Conservation (phyloP, 2,797 vertebrate species). For the Gallinago nigripennis region DNA sequence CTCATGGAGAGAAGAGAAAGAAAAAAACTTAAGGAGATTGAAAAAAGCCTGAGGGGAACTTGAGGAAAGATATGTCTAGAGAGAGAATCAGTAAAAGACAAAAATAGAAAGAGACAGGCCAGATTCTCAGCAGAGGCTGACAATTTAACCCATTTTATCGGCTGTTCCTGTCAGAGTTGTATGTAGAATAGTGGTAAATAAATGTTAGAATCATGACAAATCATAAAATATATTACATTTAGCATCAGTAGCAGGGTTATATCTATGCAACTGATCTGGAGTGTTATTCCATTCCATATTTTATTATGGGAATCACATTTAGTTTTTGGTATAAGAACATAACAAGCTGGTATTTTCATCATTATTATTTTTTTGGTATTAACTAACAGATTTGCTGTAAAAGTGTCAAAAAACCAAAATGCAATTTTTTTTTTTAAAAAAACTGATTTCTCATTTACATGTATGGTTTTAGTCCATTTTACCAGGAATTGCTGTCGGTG, state of each 20-base stretch:
- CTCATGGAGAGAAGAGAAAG: not conserved
- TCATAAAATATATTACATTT: not conserved
- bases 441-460: not conserved
- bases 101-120: not conserved
- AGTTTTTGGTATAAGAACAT: not conserved
- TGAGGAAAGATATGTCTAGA: not conserved
- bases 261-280: not conserved
- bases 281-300: not conserved
- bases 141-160: not conserved
- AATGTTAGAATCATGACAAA: not conserved
- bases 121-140: not conserved
- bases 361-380: not conserved
- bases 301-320: not conserved
- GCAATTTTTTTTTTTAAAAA: not conserved
- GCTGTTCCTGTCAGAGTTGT: not conserved
- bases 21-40: not conserved
- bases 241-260: not conserved
- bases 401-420: not conserved
- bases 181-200: not conserved
- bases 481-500: not conserved
- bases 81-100: not conserved
- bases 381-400: not conserved
- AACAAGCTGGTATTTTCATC: not conserved
- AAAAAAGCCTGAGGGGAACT: constrained; percentile 6
- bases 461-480: not conserved